A percentile compares a stretch with the other conserved stretches of the same genome.
phyloP scores from a whole-genome alignment of 2,888 invertebrate species.

The Aelia acuminata region DNA sequence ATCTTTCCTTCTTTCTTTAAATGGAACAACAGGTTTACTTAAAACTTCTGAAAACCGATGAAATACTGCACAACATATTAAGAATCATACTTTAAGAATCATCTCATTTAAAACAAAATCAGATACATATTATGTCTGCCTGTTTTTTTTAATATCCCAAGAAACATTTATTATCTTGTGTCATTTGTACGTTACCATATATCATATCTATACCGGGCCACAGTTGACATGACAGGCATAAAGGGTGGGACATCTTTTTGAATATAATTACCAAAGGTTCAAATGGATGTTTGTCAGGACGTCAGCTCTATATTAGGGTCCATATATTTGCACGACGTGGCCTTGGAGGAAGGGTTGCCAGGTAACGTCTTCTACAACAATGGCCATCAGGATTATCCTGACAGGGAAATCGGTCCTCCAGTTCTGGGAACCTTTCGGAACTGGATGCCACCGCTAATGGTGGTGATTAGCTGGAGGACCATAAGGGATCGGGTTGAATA shows the following conservation, averaged over 20 bases:
- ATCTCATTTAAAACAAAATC: no score
- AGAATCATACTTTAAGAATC: no score
- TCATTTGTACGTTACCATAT: slow-evolving; percentile 8
- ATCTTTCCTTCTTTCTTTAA: no score
- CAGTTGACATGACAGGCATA: slow-evolving; percentile 5
- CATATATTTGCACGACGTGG: neutral
- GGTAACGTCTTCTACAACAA: slow-evolving; percentile 29
- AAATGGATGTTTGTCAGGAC: neutral
- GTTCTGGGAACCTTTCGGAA: slow-evolving; percentile 22
- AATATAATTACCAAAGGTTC: neutral
- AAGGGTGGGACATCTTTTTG: slow-evolving; percentile 16
- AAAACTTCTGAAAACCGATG: no score
- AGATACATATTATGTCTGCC: no score
- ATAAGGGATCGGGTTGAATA: neutral
- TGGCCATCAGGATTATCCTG: slow-evolving; percentile 26
- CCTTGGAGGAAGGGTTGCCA: slow-evolving; percentile 17
- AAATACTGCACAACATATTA: no score
- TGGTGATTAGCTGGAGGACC: neutral
- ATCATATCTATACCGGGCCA: neutral
- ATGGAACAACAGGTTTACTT: no score
- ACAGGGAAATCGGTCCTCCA: neutral
- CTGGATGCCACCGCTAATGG: neutral
- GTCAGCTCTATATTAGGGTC: slow-evolving; percentile 13
- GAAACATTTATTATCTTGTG: neutral
- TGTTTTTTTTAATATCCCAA: neutral